These are phyloP conservation scores for Falco berigora DNA, from an alignment of 2,797 vertebrate genomes.

Conservation along the genomic window DNA sequence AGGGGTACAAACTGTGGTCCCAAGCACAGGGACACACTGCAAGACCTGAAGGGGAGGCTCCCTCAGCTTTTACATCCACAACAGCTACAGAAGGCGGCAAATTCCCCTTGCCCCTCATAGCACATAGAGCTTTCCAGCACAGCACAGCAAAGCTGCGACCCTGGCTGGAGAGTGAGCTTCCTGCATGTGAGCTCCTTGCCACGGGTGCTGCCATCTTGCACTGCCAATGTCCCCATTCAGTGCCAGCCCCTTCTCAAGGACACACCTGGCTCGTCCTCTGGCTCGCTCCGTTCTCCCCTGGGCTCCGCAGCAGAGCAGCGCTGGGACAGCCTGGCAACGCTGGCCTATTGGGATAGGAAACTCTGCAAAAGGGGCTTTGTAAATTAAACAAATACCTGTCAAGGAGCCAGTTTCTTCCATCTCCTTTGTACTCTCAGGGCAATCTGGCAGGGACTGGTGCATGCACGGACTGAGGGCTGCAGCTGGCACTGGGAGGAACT, in stretches of 20 bases:
- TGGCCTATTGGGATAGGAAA: background rate
- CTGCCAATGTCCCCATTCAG: background rate
- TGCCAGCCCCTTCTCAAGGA: background rate
- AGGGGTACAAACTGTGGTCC: background rate
- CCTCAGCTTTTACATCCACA: background rate
- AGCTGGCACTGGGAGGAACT: background rate
- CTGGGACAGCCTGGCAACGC: background rate
- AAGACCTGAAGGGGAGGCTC: background rate
- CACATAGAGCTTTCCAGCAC: background rate
- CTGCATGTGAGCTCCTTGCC: background rate
- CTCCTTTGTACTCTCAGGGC: background rate
- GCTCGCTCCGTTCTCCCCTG: accelerated
- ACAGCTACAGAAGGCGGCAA: background rate
- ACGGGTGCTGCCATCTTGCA: accelerated
- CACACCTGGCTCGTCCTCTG: background rate
- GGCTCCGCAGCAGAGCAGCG: background rate
- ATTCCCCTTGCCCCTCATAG: background rate
- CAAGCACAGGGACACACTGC: background rate
- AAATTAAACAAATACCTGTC: background rate
- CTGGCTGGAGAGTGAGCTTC: background rate
- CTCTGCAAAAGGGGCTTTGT: background rate
- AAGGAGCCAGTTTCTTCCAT: background rate
- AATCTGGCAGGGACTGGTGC: background rate
- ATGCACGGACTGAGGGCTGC: background rate
- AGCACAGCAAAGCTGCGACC: background rate